These are phyloP conservation scores for Rhagonycha lutea DNA, from an alignment of 2,888 invertebrate genomes.

Conservation along the genomic window DNA sequence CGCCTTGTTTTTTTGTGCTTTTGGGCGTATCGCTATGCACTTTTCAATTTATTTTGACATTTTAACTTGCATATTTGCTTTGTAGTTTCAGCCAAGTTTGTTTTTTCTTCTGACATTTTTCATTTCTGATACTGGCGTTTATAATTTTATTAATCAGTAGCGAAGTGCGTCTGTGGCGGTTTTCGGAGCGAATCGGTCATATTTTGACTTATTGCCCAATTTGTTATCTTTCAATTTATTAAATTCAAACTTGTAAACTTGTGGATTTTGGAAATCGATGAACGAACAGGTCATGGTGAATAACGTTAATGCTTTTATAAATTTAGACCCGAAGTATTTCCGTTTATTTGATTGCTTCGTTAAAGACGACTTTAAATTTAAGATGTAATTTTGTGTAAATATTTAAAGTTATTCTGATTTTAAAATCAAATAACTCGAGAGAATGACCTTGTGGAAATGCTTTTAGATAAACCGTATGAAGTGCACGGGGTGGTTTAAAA, in stretches of 20 bases:
- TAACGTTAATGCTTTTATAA: constrained; percentile 3
- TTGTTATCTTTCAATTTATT: neutral
- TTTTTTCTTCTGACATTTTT: neutral
- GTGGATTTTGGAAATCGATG: neutral
- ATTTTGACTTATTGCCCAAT: neutral
- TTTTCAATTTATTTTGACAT: constrained; percentile 13
- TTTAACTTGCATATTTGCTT: constrained; percentile 18
- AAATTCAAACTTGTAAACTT: neutral
- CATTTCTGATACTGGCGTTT: constrained; percentile 2
- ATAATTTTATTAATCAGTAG: neutral
- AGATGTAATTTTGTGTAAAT: neutral
- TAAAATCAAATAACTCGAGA: neutral
- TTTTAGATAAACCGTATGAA: neutral
- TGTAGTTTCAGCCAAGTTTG: constrained; percentile 7
- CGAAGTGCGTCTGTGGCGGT: neutral
- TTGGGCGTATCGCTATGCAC: constrained; percentile 2
- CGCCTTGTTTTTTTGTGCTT: neutral
- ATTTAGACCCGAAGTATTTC: constrained; percentile 6
- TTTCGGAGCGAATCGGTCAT: constrained; percentile 1
- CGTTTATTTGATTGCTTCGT: constrained; percentile 3
- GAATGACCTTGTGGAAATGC: neutral
- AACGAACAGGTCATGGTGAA: neutral
- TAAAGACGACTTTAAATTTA: constrained; percentile 5
- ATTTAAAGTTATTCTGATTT: constrained; percentile 1
- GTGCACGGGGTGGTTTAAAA: neutral